phyloP scores from a whole-genome alignment of 2,797 vertebrate genomes.

The Anas acuta region DNA sequence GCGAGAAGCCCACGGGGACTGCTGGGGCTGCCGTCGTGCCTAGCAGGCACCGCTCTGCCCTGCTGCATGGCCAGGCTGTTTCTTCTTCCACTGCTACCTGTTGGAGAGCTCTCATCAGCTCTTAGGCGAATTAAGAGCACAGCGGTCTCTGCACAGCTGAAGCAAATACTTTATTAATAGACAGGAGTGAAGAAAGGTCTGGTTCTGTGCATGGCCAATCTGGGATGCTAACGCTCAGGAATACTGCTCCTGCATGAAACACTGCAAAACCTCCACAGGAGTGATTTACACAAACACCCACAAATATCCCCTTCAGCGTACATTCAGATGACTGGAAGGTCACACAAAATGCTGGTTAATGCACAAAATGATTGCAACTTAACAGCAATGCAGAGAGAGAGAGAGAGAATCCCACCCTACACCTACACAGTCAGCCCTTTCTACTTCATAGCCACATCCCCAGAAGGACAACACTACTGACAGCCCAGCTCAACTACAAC shows the following conservation, averaged over 20 bases:
- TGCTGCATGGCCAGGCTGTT: fast-evolving
- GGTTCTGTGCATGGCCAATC: neutral
- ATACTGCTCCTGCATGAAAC: neutral
- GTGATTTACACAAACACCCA: neutral
- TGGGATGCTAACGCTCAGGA: neutral
- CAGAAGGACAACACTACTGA: neutral
- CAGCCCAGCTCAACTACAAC: neutral
- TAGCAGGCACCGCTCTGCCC: neutral
- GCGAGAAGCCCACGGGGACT: neutral
- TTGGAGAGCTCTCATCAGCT: neutral
- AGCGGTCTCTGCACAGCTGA: neutral
- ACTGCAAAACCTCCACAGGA: neutral
- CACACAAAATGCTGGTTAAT: neutral
- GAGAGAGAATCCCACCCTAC: neutral
- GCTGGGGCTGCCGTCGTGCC: fast-evolving
- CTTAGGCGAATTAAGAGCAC: neutral
- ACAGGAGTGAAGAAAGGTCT: neutral
- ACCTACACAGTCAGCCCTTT: neutral
- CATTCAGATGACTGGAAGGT: neutral
- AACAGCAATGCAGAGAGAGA: neutral
- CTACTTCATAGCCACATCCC: neutral
- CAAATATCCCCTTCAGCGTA: neutral
- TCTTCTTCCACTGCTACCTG: neutral
- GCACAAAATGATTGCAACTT: neutral
- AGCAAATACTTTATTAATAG: neutral